A percentile compares a stretch with the other conserved stretches of the same genome.
Conservation (phyloP, 2,888 invertebrate genomes). For the Plagodis dolabraria region DNA sequence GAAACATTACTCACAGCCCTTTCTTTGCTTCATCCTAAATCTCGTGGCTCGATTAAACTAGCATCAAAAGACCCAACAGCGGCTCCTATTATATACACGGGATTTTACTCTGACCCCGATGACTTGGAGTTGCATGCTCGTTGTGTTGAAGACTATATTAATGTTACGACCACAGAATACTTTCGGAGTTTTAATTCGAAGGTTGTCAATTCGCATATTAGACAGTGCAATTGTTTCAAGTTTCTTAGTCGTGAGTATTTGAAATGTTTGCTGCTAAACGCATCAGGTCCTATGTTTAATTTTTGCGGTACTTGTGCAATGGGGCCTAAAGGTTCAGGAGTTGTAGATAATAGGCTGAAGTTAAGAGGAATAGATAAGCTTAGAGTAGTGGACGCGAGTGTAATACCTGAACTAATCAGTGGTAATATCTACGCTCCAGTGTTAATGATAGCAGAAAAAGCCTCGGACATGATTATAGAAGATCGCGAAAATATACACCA, state of each 20-base stretch:
- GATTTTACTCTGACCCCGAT: slow-evolving; percentile 39
- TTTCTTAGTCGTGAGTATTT: slow-evolving; percentile 48
- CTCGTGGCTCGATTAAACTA: slow-evolving; percentile 48
- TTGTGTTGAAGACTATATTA: slow-evolving; percentile 41
- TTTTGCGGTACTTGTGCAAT: slow-evolving; percentile 54
- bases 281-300: slow-evolving; percentile 86
- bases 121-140: slow-evolving; percentile 48
- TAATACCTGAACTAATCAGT: slow-evolving; percentile 85
- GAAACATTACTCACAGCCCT: slow-evolving; percentile 37
- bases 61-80: slow-evolving; percentile 41
- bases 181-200: slow-evolving; percentile 42
- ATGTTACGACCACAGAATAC: slow-evolving; percentile 43
- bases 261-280: slow-evolving; percentile 46
- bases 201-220: slow-evolving; percentile 34
- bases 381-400: slow-evolving; percentile 68
- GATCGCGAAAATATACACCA: slow-evolving; percentile 32
- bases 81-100: slow-evolving; percentile 41
- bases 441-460: slow-evolving; percentile 87
- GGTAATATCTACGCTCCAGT: slow-evolving; percentile 86
- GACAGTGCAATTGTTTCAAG: slow-evolving; percentile 40
- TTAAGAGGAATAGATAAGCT: slow-evolving; percentile 77
- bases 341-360: slow-evolving; percentile 51
- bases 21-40: slow-evolving; percentile 47
- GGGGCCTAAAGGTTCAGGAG: slow-evolving; percentile 45
- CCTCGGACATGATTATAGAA: slow-evolving; percentile 82